Percentiles rank a stretch among this genome's conserved stretches.
Conservation (phyloP, 1,140 invertebrate genomes). For the Leptopilina boulardi region DNA sequence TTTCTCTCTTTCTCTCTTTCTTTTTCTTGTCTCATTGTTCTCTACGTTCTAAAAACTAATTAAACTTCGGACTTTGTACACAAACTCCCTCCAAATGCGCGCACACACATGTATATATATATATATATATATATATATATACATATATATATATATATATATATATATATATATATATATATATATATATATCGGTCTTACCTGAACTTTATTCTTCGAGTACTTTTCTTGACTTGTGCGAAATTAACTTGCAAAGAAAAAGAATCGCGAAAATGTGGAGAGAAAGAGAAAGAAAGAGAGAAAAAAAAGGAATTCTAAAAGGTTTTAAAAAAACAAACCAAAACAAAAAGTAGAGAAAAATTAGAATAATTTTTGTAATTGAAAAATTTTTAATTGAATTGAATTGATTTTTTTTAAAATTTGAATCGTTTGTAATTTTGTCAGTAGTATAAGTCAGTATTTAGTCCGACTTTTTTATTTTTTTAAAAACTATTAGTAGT, state of each 20-base stretch:
- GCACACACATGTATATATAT: conserved; percentile 34
- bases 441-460: no score
- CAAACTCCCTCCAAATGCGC: conserved; percentile 47
- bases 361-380: no score
- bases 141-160: no score
- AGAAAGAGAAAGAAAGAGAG: not conserved
- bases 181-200: not conserved
- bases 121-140: no score
- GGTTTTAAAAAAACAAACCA: not conserved
- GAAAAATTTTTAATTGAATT: no score
- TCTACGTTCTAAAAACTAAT: conserved; percentile 76
- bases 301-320: not conserved
- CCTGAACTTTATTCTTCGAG: conserved; percentile 31
- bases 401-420: no score
- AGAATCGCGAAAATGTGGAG: not conserved
- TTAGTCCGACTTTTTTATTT: no score
- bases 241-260: conserved; percentile 33
- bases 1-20: conserved; percentile 39
- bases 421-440: no score
- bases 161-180: no score
- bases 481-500: no score
- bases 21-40: conserved; percentile 52
- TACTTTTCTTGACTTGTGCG: conserved; percentile 3
- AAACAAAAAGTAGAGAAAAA: not conserved
- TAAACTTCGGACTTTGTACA: conserved; percentile 70